Percentiles rank a stretch among this genome's conserved stretches.
Evolutionary conservation across 2,797 vertebrate species (phyloP).

Genomic region (Pantherophis vulpinus): DNA sequence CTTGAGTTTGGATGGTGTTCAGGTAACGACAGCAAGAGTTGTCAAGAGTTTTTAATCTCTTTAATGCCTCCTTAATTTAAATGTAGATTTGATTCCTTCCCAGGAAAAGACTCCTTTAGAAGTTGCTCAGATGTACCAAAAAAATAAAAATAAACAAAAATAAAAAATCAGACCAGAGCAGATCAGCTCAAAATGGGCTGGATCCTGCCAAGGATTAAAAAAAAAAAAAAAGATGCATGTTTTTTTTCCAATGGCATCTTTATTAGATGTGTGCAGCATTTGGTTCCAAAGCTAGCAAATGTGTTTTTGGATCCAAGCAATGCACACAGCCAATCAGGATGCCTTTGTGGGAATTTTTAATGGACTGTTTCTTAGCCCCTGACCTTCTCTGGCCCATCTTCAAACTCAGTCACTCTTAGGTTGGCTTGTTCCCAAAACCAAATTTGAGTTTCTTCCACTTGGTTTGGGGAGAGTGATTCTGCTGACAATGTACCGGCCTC

Average conservation of each 20-base stretch:
- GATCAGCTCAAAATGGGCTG: not conserved
- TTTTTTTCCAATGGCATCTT: not conserved
- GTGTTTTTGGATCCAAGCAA: not conserved
- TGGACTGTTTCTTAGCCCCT: not conserved
- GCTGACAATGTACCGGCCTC: not conserved
- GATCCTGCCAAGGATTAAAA: not conserved
- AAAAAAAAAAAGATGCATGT: not conserved
- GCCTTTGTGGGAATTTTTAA: not conserved
- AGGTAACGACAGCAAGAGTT: not conserved
- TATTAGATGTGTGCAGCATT: not conserved
- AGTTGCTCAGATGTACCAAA: not conserved
- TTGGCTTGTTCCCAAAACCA: not conserved
- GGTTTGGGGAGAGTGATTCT: not conserved
- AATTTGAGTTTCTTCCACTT: not conserved
- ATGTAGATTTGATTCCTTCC: not conserved
- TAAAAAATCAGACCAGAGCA: not conserved
- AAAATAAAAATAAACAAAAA: not conserved
- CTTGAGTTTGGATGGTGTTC: not conserved
- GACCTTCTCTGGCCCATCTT: not conserved
- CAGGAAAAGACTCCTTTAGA: not conserved
- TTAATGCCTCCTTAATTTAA: not conserved
- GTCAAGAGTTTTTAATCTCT: too few relatives aligned
- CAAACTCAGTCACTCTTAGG: not conserved
- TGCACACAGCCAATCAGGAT: not conserved
- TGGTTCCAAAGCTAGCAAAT: not conserved